These are phyloP conservation scores for Chelon labrosus DNA, from an alignment of 2,797 vertebrate genomes.

Conservation along the genomic window DNA sequence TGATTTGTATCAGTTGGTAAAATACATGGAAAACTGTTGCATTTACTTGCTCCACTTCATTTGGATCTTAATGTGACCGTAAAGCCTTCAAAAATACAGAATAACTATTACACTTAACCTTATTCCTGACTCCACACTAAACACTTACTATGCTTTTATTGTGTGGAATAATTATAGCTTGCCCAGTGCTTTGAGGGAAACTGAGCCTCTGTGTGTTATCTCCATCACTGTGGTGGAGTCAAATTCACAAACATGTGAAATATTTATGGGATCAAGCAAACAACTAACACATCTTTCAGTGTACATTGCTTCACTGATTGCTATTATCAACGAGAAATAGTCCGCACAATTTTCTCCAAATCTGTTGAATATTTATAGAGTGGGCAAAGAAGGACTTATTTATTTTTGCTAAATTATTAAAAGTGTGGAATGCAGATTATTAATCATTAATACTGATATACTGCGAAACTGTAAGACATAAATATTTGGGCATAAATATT, in stretches of 20 bases:
- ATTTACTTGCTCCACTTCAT: neutral
- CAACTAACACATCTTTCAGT: slow-evolving; percentile 65
- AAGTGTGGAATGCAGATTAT: slow-evolving; percentile 70
- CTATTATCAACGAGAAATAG: slow-evolving; percentile 70
- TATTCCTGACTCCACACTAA: neutral
- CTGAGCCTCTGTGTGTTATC: neutral
- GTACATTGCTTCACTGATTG: slow-evolving; percentile 55
- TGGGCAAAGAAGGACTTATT: slow-evolving; percentile 76
- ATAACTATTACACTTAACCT: neutral
- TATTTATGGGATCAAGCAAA: slow-evolving; percentile 75
- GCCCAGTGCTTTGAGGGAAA: slow-evolving; percentile 3
- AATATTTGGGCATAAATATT: slow-evolving; percentile 81
- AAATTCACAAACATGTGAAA: slow-evolving; percentile 67
- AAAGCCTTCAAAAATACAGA: neutral
- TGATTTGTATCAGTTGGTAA: neutral
- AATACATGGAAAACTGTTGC: neutral
- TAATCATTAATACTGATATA: slow-evolving; percentile 79
- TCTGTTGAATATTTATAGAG: slow-evolving; percentile 74
- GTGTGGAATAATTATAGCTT: neutral
- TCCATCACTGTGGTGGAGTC: slow-evolving; percentile 30
- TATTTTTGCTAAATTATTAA: slow-evolving; percentile 81
- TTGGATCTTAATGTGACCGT: neutral
- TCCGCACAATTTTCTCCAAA: slow-evolving; percentile 53
- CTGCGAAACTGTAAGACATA: slow-evolving; percentile 79
- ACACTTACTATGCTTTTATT: neutral